Percentiles rank a stretch among this genome's conserved stretches.
Conservation (phyloP, 2,113 vertebrate species). For the Sebastes fasciatus region DNA sequence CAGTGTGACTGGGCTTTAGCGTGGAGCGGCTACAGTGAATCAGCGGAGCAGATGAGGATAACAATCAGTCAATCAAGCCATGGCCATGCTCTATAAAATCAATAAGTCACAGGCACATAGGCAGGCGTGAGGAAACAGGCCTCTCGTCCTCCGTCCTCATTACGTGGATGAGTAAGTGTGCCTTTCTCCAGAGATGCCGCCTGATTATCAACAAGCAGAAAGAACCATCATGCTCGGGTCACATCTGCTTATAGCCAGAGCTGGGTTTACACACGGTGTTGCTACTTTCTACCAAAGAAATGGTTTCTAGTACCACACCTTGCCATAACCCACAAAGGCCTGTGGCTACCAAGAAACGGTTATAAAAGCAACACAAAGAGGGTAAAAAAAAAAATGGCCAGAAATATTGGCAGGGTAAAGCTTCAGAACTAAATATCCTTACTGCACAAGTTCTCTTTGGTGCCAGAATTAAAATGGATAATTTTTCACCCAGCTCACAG, state of each 20-base stretch:
- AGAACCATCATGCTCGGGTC: slow-evolving; percentile 72
- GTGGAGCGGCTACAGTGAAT: slow-evolving; percentile 21
- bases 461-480: slow-evolving; percentile 9
- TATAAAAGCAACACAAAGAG: not conserved
- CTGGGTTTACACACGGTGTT: not conserved
- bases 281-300: too few relatives aligned
- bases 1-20: not conserved
- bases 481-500: slow-evolving; percentile 17
- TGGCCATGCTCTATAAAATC: slow-evolving; percentile 62
- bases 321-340: not conserved
- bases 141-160: slow-evolving; percentile 52
- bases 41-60: slow-evolving; percentile 50
- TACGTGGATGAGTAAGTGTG: slow-evolving; percentile 77
- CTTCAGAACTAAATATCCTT: not conserved
- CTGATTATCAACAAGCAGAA: slow-evolving; percentile 86
- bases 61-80: slow-evolving; percentile 65
- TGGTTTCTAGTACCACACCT: not conserved
- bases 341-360: not conserved
- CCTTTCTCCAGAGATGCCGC: slow-evolving; percentile 79
- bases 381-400: not conserved
- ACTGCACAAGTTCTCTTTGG: not conserved
- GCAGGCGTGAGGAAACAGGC: slow-evolving; percentile 18
- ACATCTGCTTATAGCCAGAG: slow-evolving; percentile 74
- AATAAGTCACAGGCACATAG: slow-evolving; percentile 59
- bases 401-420: not conserved